Conservation (phyloP, 2,797 vertebrate species). For the Sebastes iracundus region DNA sequence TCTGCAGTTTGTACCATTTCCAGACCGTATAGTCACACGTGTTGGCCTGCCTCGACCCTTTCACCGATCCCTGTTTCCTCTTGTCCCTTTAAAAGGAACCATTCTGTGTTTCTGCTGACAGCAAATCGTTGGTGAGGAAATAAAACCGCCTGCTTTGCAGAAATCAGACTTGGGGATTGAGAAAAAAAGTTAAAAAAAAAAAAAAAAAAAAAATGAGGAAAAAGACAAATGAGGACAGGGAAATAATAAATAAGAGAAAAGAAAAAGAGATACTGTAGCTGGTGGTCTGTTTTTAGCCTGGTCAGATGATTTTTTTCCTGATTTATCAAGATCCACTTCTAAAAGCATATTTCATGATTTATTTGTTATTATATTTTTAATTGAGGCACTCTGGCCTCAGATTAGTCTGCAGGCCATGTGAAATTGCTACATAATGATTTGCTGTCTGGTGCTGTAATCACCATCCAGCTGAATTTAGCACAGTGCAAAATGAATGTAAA, state of each 20-base stretch:
- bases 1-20: neutral
- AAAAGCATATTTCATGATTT: constrained; percentile 11
- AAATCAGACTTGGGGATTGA: constrained; percentile 31
- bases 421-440: constrained; percentile 36
- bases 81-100: constrained; percentile 50
- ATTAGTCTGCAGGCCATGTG: constrained; percentile 1
- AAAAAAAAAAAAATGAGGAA: neutral
- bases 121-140: constrained; percentile 62
- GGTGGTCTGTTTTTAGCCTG: neutral
- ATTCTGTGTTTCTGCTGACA: constrained; percentile 66
- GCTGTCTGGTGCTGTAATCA: constrained; percentile 20
- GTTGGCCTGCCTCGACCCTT: constrained; percentile 10
- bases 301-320: neutral
- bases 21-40: neutral
- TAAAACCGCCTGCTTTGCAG: constrained; percentile 61
- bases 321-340: neutral
- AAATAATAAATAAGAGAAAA: neutral
- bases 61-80: constrained; percentile 34
- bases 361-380: constrained; percentile 37
- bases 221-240: neutral
- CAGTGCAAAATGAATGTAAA: neutral
- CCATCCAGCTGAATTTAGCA: constrained; percentile 8
- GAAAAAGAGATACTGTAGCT: neutral
- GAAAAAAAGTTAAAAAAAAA: neutral
- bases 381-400: constrained; percentile 2